phyloP scores from a whole-genome alignment of 1,140 invertebrate species.

The Drosophila parvula region DNA sequence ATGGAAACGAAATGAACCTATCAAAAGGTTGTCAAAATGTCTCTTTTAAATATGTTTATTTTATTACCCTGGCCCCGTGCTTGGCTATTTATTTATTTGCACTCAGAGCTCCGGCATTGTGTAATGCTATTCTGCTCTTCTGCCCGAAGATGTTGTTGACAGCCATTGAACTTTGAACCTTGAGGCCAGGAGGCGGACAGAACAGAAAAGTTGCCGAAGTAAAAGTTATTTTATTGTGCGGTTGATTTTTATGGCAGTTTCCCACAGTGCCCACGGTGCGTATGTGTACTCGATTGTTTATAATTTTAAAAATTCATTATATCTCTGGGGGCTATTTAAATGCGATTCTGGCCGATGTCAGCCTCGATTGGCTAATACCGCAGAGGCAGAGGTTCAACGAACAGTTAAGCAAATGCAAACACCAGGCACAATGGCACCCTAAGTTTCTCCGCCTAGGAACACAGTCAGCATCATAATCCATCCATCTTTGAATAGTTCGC shows the following conservation, averaged over 20 bases:
- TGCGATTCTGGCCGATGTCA: constrained; percentile 37
- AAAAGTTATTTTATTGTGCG: constrained; percentile 39
- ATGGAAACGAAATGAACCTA: constrained; percentile 74
- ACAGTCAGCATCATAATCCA: constrained; percentile 25
- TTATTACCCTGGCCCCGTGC: constrained; percentile 65
- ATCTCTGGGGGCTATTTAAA: constrained; percentile 13
- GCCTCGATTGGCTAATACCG: constrained; percentile 62
- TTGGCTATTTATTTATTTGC: constrained; percentile 75
- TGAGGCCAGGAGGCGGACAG: constrained; percentile 10
- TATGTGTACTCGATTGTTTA: constrained; percentile 17
- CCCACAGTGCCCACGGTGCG: constrained; percentile 20
- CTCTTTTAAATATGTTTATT: constrained; percentile 81
- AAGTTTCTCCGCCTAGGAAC: background rate
- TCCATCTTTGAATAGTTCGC: constrained; percentile 36
- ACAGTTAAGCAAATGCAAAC: constrained; percentile 71
- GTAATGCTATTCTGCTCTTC: constrained; percentile 62
- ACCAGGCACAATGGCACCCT: constrained; percentile 13
- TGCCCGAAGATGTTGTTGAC: constrained; percentile 59
- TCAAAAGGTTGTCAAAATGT: constrained; percentile 80
- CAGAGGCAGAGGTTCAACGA: constrained; percentile 63
- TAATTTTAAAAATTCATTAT: constrained; percentile 32
- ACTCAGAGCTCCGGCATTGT: constrained; percentile 38
- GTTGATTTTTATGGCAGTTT: constrained; percentile 28
- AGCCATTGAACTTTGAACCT: constrained; percentile 77
- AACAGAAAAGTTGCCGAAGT: constrained; percentile 30